Evolutionary conservation across 2,888 invertebrate genomes (phyloP).

Genomic region (Listrodromus nycthemerus): DNA sequence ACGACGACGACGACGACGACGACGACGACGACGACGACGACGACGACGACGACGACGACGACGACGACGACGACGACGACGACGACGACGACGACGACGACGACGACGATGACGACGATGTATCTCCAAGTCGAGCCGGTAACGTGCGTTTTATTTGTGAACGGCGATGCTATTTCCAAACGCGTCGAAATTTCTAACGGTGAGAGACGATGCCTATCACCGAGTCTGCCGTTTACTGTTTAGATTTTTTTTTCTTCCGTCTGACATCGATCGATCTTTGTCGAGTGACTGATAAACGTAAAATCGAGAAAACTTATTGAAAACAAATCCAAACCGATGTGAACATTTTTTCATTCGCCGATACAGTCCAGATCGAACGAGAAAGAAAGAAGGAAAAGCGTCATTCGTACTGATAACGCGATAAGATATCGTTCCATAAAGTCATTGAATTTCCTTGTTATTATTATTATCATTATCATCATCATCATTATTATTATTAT

Average conservation of each 20-base stretch:
- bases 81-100: conserved; percentile 3
- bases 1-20: conserved; percentile 5
- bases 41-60: conserved; percentile 5
- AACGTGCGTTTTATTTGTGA: conserved; percentile 47
- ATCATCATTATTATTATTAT: not conserved
- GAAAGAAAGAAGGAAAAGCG: conserved; percentile 40
- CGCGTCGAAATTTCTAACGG: conserved; percentile 51
- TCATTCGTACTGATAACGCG: conserved; percentile 35
- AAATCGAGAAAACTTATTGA: not conserved
- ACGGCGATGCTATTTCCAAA: conserved; percentile 61
- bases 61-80: conserved; percentile 6
- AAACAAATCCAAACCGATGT: conserved; percentile 26
- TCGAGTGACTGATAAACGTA: not conserved
- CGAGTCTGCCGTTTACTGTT: conserved; percentile 7
- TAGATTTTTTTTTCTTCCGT: too few species aligned
- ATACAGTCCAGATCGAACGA: conserved; percentile 44
- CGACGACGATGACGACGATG: conserved; percentile 10
- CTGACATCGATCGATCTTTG: conserved; percentile 1
- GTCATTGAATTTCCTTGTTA: conserved; percentile 54
- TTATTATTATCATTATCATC: not conserved
- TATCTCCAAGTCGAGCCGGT: conserved; percentile 33
- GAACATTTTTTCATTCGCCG: conserved; percentile 53
- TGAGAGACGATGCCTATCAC: conserved; percentile 13
- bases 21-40: conserved; percentile 7
- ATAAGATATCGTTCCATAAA: conserved; percentile 58